Base-by-base conservation (phyloP, 2,113 vertebrate genomes). In the Oncorhynchus tshawytscha region DNA sequence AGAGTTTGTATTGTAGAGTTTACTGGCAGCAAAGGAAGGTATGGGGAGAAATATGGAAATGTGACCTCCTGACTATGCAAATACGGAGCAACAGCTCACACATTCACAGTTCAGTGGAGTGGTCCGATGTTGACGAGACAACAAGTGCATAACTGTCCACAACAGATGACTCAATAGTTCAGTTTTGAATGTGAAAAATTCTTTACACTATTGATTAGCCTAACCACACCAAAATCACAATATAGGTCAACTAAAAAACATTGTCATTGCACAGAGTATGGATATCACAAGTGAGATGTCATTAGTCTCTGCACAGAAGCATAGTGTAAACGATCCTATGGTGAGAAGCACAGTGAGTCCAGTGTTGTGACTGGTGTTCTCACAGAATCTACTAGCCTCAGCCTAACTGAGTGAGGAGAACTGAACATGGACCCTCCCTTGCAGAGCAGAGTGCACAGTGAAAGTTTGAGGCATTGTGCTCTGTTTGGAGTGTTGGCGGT, bases 61-160 rank as follows among this genome's bases (percentile, higher is more conserved):
- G 76, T 83, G 70, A 78, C 82, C 82, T 77, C 77, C 75, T 79
- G 70, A 27, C 67, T 80, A 89, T 87, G 90, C 83, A 91, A 91
- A 89, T 85, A 73, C 20, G 74, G 18, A 77, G 70, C 70, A 77
- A 67, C 72, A 39, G 29, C 70, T 78, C 22, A 81, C 68, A 34
- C 34, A 34, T 34, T 34, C 34, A 27, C 60, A 66, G 59, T n/a
- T 62, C n/a, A 2, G 59, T 22, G 59, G 59, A 62, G 18, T 3
- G 20, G 59, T 62, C 59, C 8, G n/a, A 62, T 62, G n/a, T 22
- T n/a, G 59, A 62, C 4, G 18, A 57, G 54, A 57, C 54, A 31
- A 31, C 31, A 62, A 62, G 59, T 54, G 51, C 11, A 51, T 15
- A 54, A 54, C 12, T 54, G 16, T 54, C 5, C 13, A 54, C 51